phyloP scores from a whole-genome alignment of 2,113 vertebrate genomes.

The Oxyura jamaicensis region DNA sequence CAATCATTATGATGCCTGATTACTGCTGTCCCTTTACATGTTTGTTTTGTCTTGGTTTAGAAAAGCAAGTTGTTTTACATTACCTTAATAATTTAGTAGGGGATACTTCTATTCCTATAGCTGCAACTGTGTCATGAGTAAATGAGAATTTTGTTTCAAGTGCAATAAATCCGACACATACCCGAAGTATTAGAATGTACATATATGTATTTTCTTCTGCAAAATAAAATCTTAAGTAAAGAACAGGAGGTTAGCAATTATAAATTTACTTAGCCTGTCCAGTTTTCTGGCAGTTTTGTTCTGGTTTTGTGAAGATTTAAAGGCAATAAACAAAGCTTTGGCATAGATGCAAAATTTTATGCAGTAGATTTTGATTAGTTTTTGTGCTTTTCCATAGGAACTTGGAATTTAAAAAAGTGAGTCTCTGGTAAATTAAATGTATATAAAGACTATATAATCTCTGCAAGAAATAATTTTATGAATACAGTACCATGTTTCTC shows the following conservation, averaged over 20 bases:
- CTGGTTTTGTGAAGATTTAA: not conserved
- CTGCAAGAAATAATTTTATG: not conserved
- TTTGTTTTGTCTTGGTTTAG: not conserved
- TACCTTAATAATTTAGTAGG: not conserved
- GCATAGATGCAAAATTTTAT: not conserved
- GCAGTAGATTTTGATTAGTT: not conserved
- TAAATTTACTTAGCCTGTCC: not conserved
- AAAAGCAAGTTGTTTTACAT: not conserved
- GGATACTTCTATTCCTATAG: not conserved
- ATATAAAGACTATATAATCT: not conserved
- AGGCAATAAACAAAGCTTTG: not conserved
- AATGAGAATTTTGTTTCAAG: not conserved
- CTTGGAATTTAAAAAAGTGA: not conserved
- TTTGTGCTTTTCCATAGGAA: not conserved
- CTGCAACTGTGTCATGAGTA: not conserved
- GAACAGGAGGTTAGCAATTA: not conserved
- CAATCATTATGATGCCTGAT: accelerated
- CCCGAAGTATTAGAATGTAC: not conserved
- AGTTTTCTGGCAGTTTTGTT: not conserved
- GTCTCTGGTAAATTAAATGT: not conserved
- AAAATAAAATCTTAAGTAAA: not conserved
- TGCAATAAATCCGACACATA: not conserved
- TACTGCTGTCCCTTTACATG: not conserved
- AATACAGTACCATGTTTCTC: not conserved
- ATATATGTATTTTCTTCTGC: not conserved